Evolutionary conservation across 2,113 vertebrate species (phyloP), one percentile per base, ranked within the genome.

Genomic region (Tichodroma muraria): DNA sequence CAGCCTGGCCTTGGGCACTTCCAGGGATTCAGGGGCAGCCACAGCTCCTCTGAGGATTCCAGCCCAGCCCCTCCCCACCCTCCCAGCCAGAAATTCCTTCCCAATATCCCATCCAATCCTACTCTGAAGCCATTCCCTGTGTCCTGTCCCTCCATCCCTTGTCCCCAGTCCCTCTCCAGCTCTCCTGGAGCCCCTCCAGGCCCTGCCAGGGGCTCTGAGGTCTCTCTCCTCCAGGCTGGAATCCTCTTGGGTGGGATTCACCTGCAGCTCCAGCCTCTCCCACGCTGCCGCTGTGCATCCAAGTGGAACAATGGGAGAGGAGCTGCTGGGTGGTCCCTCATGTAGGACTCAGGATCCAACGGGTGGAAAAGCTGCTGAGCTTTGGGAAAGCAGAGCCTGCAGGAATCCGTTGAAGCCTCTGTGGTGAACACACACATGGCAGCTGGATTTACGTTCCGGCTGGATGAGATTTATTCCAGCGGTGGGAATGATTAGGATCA

Each of bases 271-370:
- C 71, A 31, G 21, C 75, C 22, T 50, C 44, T 64, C 27, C 0
- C 80, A 47, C 1, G 0, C 5, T 6, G 0, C 22, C 3, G 0
- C 38, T 10, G 28, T 5, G 9, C 4, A 9, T 42, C 38, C 12
- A 0, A 21, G 50, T 0, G 30, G 83, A 84, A 80, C 71, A 82
- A 69, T 17, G 81, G 85, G 11, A 42, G 44, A 19, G 64, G 63
- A 76, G 31, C 27, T 76, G n/a, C 68, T 66, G 89, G 91, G 95
- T 94, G 91, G 94, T 93, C 94, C 15, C 31, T 87, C 25, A 78
- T 19, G 22, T 3, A 18, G 85, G 60, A 59, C 42, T 8, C 21
- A 14, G 57, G 15, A 82, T 71, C 65, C 1, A 8, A 82, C 2
- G 54, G 80, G 22, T 5, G 54, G 82, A 52, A 28, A 64, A 88